Percentiles rank a stretch among this genome's conserved stretches.
Conservation (phyloP, 2,797 vertebrate species). For the Philypnodon macrostomus region DNA sequence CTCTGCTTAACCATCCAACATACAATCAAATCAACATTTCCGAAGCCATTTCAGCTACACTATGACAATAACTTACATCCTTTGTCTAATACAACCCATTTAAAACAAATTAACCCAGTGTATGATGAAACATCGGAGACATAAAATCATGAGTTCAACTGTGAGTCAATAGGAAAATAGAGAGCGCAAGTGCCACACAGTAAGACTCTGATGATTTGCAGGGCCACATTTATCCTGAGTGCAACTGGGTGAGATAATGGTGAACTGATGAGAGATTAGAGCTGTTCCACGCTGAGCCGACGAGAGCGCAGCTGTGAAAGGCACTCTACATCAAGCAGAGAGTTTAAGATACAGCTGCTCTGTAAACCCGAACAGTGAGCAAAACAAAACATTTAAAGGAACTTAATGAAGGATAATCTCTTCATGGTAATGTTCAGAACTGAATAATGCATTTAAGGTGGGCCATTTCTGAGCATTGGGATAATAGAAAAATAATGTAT, state of each 20-base stretch:
- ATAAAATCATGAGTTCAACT: slow-evolving; percentile 35
- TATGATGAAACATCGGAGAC: slow-evolving; percentile 22
- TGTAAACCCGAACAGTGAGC: slow-evolving; percentile 20
- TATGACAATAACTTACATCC: neutral
- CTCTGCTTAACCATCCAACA: too few species aligned
- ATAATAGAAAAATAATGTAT: too few species aligned
- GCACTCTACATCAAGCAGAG: slow-evolving; percentile 10
- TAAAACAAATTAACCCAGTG: slow-evolving; percentile 25
- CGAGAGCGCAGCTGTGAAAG: slow-evolving; percentile 42
- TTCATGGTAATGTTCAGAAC: neutral
- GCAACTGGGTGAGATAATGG: slow-evolving; percentile 53
- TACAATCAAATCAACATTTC: too few species aligned
- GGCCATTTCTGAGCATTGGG: too few species aligned
- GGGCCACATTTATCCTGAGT: slow-evolving; percentile 56
- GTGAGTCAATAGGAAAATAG: too few species aligned
- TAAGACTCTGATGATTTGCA: slow-evolving; percentile 33
- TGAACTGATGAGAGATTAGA: slow-evolving; percentile 55
- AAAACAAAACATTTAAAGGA: slow-evolving; percentile 26
- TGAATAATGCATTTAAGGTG: neutral
- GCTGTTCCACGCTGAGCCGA: slow-evolving; percentile 27
- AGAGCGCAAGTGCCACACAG: slow-evolving; percentile 15
- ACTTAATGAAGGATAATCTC: slow-evolving; percentile 14
- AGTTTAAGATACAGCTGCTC: slow-evolving; percentile 12
- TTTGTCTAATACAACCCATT: slow-evolving; percentile 1
- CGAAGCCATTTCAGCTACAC: too few species aligned